Evolutionary conservation across 2,113 vertebrate genomes (phyloP), one percentile per base, ranked within the genome.

Genomic region (Onychorhynchus coronatus): DNA sequence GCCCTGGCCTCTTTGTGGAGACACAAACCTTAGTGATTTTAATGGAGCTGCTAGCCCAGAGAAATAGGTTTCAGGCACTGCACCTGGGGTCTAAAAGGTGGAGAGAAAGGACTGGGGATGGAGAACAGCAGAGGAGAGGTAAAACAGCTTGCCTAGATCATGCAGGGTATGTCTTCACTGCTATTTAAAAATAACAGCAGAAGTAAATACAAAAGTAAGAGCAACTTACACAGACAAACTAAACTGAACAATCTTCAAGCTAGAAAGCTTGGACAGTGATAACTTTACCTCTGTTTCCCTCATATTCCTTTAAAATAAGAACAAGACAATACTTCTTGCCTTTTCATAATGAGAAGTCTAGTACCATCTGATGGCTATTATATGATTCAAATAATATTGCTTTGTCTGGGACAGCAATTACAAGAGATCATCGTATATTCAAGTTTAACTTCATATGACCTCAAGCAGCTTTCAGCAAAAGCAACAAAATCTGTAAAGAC

Each of bases 401-500:
- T 77, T 77, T 72, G 8, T 59, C 49, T 55, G 14, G n/a, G 50
- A 79, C 50, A 89, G n/a, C n/a, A 78, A 61, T 89, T 89, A 62
- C 20, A 47, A 52, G n/a, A 59, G 27, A 70, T 88, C 62, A 49
- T 31, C 4, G 9, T 50, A 44, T 52, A 44, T 82, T 87, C 0
- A 1, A 85, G 19, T 59, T 67, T 83, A 94, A 85, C 56, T 90
- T 80, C 41, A 35, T 33, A 30, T 88, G 53, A 79, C 41, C 62
- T 71, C 39, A 35, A 93, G 50, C 70, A 89, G 62, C 33, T 88
- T 93, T 68, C 78, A 63, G 31, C 47, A 89, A 88, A 75, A 87
- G 16, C 31, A 79, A 8, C 18, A 62, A 44, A 70, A 89, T 77
- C 77, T 91, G 19, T 66, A 83, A 52, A 73, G 59, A 37, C 44